Percentiles rank a stretch among this genome's conserved stretches.
These are phyloP conservation scores for Peromyscus nudipes DNA, from an alignment of 2,797 vertebrate genomes.

Conservation along the genomic window DNA sequence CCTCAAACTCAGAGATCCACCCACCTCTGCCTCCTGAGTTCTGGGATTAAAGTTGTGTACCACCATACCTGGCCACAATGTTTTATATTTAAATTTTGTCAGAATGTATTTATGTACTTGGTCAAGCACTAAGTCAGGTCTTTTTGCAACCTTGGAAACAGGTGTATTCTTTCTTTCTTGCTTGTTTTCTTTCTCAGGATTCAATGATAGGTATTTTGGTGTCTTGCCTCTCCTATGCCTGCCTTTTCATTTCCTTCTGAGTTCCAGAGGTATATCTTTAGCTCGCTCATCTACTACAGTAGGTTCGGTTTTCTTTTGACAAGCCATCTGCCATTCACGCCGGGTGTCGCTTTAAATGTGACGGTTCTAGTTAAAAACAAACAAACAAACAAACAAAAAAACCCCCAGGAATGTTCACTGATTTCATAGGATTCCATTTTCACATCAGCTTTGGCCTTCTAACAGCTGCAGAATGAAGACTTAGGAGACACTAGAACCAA, in stretches of 20 bases:
- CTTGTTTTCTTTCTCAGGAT: not conserved
- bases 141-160: not conserved
- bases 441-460: not conserved
- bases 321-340: not conserved
- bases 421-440: not conserved
- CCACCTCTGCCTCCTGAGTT: too few relatives aligned
- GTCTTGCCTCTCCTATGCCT: not conserved
- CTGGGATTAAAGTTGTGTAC: not conserved
- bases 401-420: not conserved
- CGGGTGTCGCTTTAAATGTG: not conserved
- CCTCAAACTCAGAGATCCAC: not conserved
- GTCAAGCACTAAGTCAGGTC: not conserved
- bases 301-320: not conserved
- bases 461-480: not conserved
- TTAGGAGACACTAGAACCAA: not conserved
- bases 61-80: not conserved
- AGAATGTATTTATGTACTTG: not conserved
- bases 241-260: not conserved
- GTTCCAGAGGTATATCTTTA: not conserved
- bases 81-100: not conserved
- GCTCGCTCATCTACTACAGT: not conserved
- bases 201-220: not conserved
- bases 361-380: not conserved
- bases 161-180: not conserved
- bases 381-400: too few relatives aligned